phyloP scores from a whole-genome alignment of 2,888 invertebrate genomes.

The Ectemnius cavifrons region DNA sequence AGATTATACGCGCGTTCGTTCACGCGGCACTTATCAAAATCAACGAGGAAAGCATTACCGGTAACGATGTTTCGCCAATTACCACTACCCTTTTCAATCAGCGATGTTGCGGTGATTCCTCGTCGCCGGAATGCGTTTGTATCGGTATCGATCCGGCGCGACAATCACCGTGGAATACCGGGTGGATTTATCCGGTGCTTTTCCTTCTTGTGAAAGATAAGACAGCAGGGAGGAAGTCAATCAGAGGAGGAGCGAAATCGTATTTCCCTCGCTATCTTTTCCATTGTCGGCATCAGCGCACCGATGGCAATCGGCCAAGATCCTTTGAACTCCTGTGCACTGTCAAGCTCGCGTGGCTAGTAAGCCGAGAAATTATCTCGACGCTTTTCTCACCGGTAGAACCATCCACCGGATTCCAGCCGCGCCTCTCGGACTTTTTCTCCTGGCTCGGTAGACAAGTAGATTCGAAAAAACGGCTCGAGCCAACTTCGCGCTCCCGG shows the following conservation, averaged over 20 bases:
- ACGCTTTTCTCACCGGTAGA: background rate
- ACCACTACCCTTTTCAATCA: slow-evolving; percentile 1
- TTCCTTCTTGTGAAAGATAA: background rate
- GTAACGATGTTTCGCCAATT: background rate
- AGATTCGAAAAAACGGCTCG: too few species aligned
- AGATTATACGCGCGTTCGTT: too few species aligned
- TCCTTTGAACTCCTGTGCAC: too few species aligned
- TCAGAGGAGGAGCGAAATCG: slow-evolving; percentile 3
- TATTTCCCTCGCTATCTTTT: slow-evolving; percentile 3
- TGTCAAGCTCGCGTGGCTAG: too few species aligned
- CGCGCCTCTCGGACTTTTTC: background rate
- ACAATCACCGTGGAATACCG: background rate
- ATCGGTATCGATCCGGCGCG: background rate
- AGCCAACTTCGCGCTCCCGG: too few species aligned
- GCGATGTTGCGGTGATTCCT: background rate
- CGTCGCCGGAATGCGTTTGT: background rate
- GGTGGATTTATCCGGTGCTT: background rate
- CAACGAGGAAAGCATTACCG: background rate
- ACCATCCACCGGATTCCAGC: background rate
- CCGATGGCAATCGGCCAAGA: slow-evolving; percentile 2
- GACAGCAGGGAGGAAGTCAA: background rate
- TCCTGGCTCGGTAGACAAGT: background rate
- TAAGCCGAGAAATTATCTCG: background rate
- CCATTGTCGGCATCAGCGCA: background rate
- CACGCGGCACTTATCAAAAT: background rate